Percentiles rank a stretch among this genome's conserved stretches.
Evolutionary conservation across 1,140 invertebrate genomes (phyloP).

Genomic region (Pristionchus pacificus): DNA sequence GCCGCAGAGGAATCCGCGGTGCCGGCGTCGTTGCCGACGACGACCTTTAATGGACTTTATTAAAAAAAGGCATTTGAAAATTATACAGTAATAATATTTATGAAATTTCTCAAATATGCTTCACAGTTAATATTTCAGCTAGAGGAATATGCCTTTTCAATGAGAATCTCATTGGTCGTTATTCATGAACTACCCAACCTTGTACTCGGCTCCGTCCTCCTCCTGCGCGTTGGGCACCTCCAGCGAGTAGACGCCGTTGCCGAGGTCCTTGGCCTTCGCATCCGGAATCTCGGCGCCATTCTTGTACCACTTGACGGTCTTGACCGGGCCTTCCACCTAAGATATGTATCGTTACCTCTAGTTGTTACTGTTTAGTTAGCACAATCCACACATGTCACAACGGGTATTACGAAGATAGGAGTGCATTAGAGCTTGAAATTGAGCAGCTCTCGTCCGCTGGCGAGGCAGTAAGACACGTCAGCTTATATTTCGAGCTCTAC

Average conservation of each 20-base stretch:
- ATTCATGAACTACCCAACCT: constrained; percentile 39
- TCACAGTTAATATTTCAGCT: constrained; percentile 3
- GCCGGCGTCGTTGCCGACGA: constrained; percentile 48
- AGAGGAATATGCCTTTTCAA: constrained; percentile 2
- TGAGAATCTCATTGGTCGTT: background rate
- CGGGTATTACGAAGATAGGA: no score
- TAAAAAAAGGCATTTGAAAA: no score
- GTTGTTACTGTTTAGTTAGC: no score
- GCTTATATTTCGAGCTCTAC: no score
- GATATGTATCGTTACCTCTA: no score
- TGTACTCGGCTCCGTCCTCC: constrained; percentile 60
- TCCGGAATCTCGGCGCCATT: constrained; percentile 49
- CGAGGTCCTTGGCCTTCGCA: constrained; percentile 46
- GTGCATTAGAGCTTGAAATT: no score
- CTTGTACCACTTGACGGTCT: constrained; percentile 49
- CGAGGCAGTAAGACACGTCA: no score
- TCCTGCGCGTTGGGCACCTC: constrained; percentile 59
- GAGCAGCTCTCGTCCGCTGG: no score
- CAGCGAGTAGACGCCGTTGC: constrained; percentile 57
- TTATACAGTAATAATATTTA: no score
- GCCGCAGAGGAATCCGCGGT: constrained; percentile 40
- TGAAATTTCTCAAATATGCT: no score
- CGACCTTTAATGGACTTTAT: no score
- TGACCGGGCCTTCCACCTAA: constrained; percentile 28
- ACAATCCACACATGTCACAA: no score